phyloP scores from a whole-genome alignment of 2,797 vertebrate genomes.

The Periparus ater region DNA sequence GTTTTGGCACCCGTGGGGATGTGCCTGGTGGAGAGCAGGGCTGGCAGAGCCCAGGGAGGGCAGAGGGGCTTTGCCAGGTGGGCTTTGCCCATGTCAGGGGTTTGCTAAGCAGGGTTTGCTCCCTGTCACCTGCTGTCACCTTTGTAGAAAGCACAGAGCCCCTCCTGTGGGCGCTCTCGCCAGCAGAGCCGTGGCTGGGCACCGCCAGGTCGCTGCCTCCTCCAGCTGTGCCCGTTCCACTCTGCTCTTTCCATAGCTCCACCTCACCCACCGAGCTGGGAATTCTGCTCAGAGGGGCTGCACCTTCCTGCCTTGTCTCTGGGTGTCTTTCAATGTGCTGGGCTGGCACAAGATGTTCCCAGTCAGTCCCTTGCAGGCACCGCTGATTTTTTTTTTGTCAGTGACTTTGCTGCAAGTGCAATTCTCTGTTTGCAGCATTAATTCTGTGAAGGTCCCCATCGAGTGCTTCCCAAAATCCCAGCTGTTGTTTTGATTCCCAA shows the following conservation, averaged over 20 bases:
- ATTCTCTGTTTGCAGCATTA: background rate
- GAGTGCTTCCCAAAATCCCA: background rate
- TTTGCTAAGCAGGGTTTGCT: background rate
- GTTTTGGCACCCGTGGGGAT: rapidly evolving
- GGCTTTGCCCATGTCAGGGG: background rate
- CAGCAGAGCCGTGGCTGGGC: background rate
- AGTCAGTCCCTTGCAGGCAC: rapidly evolving
- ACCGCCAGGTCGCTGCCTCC: background rate
- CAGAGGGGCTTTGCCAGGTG: background rate
- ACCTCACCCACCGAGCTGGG: rapidly evolving
- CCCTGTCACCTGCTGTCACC: background rate
- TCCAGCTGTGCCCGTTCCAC: background rate
- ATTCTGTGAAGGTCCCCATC: background rate
- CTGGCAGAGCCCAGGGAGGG: background rate
- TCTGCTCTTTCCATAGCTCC: rapidly evolving
- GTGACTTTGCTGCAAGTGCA: background rate
- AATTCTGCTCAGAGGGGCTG: background rate
- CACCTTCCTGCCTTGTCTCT: rapidly evolving
- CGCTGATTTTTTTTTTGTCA: background rate
- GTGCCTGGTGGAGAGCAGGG: background rate
- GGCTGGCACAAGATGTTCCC: background rate
- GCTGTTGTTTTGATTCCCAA: no score
- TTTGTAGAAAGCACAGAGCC: background rate
- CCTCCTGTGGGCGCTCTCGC: rapidly evolving
- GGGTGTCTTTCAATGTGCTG: rapidly evolving